Base-by-base conservation (phyloP, 1,140 invertebrate genomes). In the Drosophila nasuta region DNA sequence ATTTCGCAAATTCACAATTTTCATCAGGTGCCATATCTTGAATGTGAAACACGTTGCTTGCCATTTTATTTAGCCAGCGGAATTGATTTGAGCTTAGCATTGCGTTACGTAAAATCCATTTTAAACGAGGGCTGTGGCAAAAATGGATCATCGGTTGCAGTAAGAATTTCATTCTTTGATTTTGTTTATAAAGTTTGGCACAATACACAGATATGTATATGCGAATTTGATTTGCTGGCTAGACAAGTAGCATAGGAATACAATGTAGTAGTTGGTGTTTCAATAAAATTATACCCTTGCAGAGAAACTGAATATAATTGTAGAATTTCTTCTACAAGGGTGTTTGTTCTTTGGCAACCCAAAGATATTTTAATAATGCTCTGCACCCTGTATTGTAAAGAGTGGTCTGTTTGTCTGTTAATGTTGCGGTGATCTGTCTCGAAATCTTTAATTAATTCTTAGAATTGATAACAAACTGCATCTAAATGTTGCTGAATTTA, bases 111-210 rank as follows among this genome's bases (percentile, higher is more conserved):
- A 6, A 89, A 94, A 85, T 95, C 97, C 92, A 97, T 98, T 92
- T 96, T 98, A 91, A 95, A 95, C 87, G 98, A 98, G 91, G 98
- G 98, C 92, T 96, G 97, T 81, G 98, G 98, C 86, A 99, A 98
- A 95, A 99, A 99, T 94, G 98, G 98, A 93, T 97, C 96, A 82
- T 96, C 96, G 81, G 96, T 97, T 92, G 96, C 96, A 93, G 96
- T 97, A 96, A 96, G 96, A 69, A 41, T 63, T 68, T 5, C 10
- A 63, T 54, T 43, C 10, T 70, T 54, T 43, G 30, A 54, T 54
- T 54, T 25, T 54, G 30, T 28, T 33, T 49, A 20, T 45, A 56
- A 65, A 66, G 43, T 73, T 45, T 60, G 49, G 64, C 64, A 68
- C 70, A 68, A 68, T 5, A 54, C 35, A 54, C 52, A 48, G 56